Conservation (phyloP, 2,797 vertebrate genomes). For the Natrix natrix region DNA sequence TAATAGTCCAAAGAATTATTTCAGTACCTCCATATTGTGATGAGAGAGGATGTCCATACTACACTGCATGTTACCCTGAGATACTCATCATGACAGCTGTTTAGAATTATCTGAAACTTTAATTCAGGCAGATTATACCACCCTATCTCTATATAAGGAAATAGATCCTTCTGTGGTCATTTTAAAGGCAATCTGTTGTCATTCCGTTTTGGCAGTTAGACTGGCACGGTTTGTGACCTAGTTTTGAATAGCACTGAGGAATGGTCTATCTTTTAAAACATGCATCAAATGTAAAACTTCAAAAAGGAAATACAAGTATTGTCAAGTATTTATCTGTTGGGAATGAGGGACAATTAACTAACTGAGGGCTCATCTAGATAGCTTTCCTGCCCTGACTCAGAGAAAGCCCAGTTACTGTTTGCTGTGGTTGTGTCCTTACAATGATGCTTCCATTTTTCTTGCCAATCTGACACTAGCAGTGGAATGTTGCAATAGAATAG, state of each 20-base stretch:
- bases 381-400: not conserved
- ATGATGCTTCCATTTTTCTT: not conserved
- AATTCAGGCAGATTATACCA: not conserved
- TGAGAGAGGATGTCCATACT: not conserved
- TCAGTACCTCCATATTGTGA: not conserved
- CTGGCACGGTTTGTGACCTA: not conserved
- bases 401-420: not conserved
- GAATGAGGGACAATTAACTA: too few species aligned
- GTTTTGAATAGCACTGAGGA: not conserved
- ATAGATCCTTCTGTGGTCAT: not conserved
- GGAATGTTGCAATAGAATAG: not conserved
- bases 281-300: not conserved
- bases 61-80: conserved; percentile 4
- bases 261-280: not conserved
- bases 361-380: not conserved
- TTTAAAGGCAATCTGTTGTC: not conserved
- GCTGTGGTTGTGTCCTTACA: not conserved
- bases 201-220: not conserved
- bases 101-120: conserved; percentile 30
- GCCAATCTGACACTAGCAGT: not conserved
- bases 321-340: not conserved
- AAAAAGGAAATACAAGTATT: not conserved
- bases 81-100: conserved; percentile 1
- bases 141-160: not conserved
- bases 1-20: not conserved